A percentile compares a stretch with the other conserved stretches of the same genome.
These are phyloP conservation scores for Cryptomyrus ogoouensis DNA, from an alignment of 2,113 vertebrate species.

Conservation along the genomic window DNA sequence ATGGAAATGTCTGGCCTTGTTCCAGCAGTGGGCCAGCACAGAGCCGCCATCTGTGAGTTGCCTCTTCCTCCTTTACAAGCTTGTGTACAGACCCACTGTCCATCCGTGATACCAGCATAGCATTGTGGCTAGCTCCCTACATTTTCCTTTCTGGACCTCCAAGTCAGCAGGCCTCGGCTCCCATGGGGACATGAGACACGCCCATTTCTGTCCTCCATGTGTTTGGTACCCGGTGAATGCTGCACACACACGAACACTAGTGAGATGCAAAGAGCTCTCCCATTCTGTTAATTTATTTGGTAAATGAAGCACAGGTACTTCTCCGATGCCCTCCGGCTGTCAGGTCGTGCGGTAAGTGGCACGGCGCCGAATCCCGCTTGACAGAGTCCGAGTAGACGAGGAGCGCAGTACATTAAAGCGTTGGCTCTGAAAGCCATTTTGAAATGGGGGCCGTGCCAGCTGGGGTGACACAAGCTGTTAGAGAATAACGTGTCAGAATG, in stretches of 20 bases:
- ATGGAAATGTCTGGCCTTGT: neutral
- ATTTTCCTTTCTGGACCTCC: neutral
- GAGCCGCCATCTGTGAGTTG: neutral
- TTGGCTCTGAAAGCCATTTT: neutral
- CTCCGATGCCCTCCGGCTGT: neutral
- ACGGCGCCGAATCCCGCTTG: neutral
- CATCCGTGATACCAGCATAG: neutral
- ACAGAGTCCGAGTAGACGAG: neutral
- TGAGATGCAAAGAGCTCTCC: neutral
- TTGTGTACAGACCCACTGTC: neutral
- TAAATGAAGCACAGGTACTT: neutral
- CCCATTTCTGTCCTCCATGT: neutral
- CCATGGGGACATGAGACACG: neutral
- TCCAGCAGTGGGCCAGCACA: neutral
- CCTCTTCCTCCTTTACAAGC: neutral
- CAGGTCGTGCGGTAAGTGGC: neutral
- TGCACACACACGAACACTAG: neutral
- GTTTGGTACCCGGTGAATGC: neutral
- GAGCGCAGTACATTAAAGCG: slow-evolving; percentile 1
- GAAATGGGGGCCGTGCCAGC: neutral
- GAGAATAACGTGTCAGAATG: slow-evolving; percentile 14
- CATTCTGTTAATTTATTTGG: neutral
- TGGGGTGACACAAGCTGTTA: slow-evolving; percentile 7
- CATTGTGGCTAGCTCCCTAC: neutral
- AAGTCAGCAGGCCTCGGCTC: neutral